Percentiles rank a stretch among this genome's conserved stretches.
phyloP scores from a whole-genome alignment of 2,888 invertebrate genomes.

The Erannis defoliaria region DNA sequence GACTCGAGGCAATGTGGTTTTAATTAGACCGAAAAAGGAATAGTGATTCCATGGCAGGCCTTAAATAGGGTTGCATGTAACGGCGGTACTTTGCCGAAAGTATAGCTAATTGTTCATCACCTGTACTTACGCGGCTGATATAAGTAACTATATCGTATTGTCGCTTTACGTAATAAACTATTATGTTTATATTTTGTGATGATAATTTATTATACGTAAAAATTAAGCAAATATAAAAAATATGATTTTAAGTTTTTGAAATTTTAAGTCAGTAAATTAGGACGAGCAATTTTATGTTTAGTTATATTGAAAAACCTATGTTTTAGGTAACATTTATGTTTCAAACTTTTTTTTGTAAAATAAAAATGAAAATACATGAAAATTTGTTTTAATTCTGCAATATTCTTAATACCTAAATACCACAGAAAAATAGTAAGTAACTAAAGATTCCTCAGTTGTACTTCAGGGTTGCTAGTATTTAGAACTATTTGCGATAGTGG shows the following conservation, averaged over 20 bases:
- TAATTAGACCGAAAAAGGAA: no score
- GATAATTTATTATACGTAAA: conserved; percentile 55
- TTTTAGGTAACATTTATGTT: conserved; percentile 41
- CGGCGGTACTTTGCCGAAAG: no score
- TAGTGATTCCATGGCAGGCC: no score
- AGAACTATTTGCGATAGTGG: no score
- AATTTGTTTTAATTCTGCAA: conserved; percentile 24
- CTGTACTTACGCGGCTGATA: neutral
- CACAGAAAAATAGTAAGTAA: no score
- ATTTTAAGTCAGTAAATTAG: conserved; percentile 46
- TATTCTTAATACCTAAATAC: no score
- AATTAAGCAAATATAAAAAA: conserved; percentile 43
- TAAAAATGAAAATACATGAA: conserved; percentile 34
- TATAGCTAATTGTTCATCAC: neutral
- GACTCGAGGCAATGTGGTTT: no score
- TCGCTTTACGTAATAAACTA: conserved; percentile 21
- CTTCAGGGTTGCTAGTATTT: no score
- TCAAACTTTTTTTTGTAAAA: conserved; percentile 39
- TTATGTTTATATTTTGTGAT: conserved; percentile 52
- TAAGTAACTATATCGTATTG: conserved; percentile 25
- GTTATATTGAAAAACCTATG: conserved; percentile 34
- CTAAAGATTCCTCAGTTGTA: no score
- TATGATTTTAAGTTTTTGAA: conserved; percentile 50
- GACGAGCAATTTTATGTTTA: conserved; percentile 44
- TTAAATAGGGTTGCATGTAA: no score